A percentile compares a stretch with the other conserved stretches of the same genome.
Evolutionary conservation across 2,113 vertebrate species (phyloP).

Genomic region (Scortum barcoo): DNA sequence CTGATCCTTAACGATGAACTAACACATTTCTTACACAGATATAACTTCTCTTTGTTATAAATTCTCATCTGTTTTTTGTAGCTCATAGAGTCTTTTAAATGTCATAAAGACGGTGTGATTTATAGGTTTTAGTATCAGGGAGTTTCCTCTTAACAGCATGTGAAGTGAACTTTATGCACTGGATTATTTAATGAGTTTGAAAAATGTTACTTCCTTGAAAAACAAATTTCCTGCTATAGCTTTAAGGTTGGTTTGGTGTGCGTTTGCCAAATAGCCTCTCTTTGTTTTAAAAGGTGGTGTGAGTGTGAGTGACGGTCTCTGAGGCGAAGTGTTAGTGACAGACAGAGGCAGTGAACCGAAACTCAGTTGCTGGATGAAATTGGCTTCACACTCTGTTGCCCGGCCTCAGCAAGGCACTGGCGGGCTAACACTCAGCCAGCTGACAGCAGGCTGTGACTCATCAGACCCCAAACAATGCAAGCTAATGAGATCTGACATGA

Average conservation of each 20-base stretch:
- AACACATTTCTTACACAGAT: not conserved
- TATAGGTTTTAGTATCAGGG: not conserved
- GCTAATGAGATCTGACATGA: constrained; percentile 52
- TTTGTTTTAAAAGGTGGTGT: not conserved
- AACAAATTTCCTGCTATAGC: not conserved
- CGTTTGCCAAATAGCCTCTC: not conserved
- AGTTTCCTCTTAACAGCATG: not conserved
- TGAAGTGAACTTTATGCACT: not conserved
- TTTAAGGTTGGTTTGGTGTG: not conserved
- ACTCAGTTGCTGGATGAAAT: constrained; percentile 55
- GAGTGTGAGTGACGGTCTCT: constrained; percentile 34
- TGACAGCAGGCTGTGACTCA: constrained; percentile 58
- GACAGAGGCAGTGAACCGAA: constrained; percentile 58
- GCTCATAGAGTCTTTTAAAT: not conserved
- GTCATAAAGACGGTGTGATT: too few species aligned
- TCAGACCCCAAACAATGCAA: constrained; percentile 9
- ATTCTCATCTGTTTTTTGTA: too few species aligned
- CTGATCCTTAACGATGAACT: not conserved
- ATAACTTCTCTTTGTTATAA: too few species aligned
- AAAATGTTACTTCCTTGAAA: not conserved
- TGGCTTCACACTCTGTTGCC: constrained; percentile 48
- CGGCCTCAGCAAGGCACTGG: constrained; percentile 30
- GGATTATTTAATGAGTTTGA: not conserved
- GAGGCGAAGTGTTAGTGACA: constrained; percentile 44
- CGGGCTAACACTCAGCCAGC: constrained; percentile 24